A percentile compares a stretch with the other conserved stretches of the same genome.
phyloP scores from a whole-genome alignment of 2,888 invertebrate species.

The Ferdinandea cuprea region DNA sequence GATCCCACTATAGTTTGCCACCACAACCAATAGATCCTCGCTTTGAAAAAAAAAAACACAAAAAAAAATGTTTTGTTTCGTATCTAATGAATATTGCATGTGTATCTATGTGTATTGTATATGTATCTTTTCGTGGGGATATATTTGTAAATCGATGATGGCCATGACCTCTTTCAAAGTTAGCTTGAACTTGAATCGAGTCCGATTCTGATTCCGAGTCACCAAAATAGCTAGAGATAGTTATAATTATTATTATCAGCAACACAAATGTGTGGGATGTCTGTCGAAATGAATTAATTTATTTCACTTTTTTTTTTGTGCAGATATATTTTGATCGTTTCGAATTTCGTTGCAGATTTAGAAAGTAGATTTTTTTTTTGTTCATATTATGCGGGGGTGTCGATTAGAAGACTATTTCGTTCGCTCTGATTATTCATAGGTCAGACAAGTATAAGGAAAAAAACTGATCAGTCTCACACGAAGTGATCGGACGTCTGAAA shows the following conservation, averaged over 20 bases:
- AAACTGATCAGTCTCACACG: too few relatives aligned
- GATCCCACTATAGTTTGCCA: slow-evolving; percentile 19
- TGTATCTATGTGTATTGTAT: slow-evolving; percentile 13
- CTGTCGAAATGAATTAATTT: slow-evolving; percentile 46
- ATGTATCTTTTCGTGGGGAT: background rate
- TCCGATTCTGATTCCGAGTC: too few relatives aligned
- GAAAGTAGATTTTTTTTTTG: slow-evolving; percentile 19
- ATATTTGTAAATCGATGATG: slow-evolving; percentile 16
- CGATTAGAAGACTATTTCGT: slow-evolving; percentile 1
- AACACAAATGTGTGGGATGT: background rate
- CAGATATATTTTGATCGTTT: slow-evolving; percentile 30
- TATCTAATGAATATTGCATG: slow-evolving; percentile 34
- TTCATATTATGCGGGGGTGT: background rate
- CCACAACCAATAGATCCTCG: slow-evolving; percentile 28
- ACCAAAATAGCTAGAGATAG: slow-evolving; percentile 60
- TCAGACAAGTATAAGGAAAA: background rate
- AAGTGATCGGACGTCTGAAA: too few relatives aligned
- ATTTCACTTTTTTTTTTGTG: slow-evolving; percentile 29
- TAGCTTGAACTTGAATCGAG: slow-evolving; percentile 61
- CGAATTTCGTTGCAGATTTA: slow-evolving; percentile 22
- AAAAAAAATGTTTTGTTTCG: background rate
- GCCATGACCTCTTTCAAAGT: slow-evolving; percentile 67
- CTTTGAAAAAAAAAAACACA: too few relatives aligned
- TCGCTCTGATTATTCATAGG: background rate
- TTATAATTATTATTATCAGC: slow-evolving; percentile 33